A percentile compares a stretch with the other conserved stretches of the same genome.
These are phyloP conservation scores for Operophtera brumata DNA, from an alignment of 2,888 invertebrate species.

Conservation along the genomic window DNA sequence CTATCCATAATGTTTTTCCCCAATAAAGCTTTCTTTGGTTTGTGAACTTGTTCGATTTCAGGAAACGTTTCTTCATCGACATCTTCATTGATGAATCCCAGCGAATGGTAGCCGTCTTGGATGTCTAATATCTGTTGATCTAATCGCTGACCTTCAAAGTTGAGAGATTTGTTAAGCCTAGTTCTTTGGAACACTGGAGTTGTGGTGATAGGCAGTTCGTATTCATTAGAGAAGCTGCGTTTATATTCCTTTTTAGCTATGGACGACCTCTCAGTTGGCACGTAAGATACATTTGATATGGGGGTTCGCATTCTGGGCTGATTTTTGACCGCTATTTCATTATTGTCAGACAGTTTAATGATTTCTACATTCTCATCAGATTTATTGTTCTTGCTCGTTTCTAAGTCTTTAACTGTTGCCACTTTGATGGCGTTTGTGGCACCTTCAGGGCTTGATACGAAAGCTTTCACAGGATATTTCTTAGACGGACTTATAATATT, in stretches of 20 bases:
- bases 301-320: slow-evolving; percentile 76
- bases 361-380: slow-evolving; percentile 73
- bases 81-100: slow-evolving; percentile 73
- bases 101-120: slow-evolving; percentile 72
- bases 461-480: slow-evolving; percentile 71
- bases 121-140: slow-evolving; percentile 77
- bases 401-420: slow-evolving; percentile 73
- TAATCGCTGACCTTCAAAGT: slow-evolving; percentile 71
- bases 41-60: slow-evolving; percentile 57
- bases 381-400: slow-evolving; percentile 64
- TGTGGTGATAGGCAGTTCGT: slow-evolving; percentile 53
- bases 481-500: slow-evolving; percentile 74
- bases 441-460: slow-evolving; percentile 66
- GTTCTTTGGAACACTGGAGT: slow-evolving; percentile 76
- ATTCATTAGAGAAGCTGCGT: slow-evolving; percentile 68
- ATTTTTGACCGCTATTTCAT: slow-evolving; percentile 75
- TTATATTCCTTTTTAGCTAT: slow-evolving; percentile 56
- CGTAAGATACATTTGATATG: slow-evolving; percentile 70
- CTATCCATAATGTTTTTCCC: slow-evolving; percentile 77
- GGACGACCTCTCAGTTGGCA: slow-evolving; percentile 64
- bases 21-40: slow-evolving; percentile 67
- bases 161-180: slow-evolving; percentile 73
- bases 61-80: slow-evolving; percentile 42
- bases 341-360: slow-evolving; percentile 68
- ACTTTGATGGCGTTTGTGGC: slow-evolving; percentile 68